Base-by-base conservation (phyloP, 2,797 vertebrate genomes). In the Erithacus rubecula region DNA sequence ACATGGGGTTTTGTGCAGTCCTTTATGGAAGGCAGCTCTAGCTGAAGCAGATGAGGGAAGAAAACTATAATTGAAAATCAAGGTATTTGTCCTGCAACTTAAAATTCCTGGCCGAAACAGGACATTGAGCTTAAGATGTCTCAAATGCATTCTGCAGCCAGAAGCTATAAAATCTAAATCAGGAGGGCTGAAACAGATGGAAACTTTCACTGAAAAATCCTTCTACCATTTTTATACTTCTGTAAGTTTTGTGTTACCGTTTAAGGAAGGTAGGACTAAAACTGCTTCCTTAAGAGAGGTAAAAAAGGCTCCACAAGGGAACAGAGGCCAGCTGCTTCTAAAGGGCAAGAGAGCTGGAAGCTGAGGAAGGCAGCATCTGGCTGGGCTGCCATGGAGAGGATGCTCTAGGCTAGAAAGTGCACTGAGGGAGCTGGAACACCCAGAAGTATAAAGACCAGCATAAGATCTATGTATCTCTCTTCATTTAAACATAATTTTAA, bases 111-210 rank as follows among this genome's bases (percentile, higher is more conserved):
- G 69, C 34, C 89, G 86, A 93, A 95, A 69, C 80, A 90, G 53
- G 52, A 87, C 89, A 93, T 65, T 65, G 71, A 93, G 72, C n/a
- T 94, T 95, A 86, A 94, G 52, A 94, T 91, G 60, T 93, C 76
- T 94, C 96, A 96, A 96, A 64, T 78, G 63, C 52, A 95, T 97
- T 95, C 83, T 90, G 27, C 71, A 95, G 87, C 27, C 93, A 97
- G 86, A 94, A 89, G 92, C 96, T 71, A 95, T 60, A 93, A 96
- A 94, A 97, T 93, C 75, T 79, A 85, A 95, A 96, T 90, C 78
- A 87, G 84, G 55, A 93, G 34, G 32, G 49, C 51, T 29, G 19
- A 97, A 83, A 94, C 68, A 96, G 52, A 94, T 69, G 20, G 53
- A 71, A 92, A 84, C 16, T 69, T 90, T 81, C 24, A 62, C 59